These are phyloP conservation scores for Cotesia congregata DNA, from an alignment of 2,888 invertebrate species.

Conservation along the genomic window DNA sequence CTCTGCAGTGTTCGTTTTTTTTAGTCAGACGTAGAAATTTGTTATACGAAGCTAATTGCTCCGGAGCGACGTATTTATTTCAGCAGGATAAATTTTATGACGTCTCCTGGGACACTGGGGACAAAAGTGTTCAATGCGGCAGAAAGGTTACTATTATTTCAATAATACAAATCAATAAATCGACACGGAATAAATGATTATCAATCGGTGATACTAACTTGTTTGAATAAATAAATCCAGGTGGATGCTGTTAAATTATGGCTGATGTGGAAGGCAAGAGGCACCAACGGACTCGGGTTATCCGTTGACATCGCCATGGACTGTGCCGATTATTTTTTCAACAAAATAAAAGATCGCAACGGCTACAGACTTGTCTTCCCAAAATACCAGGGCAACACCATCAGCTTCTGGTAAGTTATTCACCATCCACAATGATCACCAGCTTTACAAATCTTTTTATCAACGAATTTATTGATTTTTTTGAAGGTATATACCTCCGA, in stretches of 20 bases:
- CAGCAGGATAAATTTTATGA: conserved; percentile 90
- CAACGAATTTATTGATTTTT: not conserved
- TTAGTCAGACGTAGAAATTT: conserved; percentile 75
- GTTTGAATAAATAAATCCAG: conserved; percentile 58
- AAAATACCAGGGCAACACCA: conserved; percentile 82
- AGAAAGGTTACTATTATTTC: conserved; percentile 76
- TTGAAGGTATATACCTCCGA: conserved; percentile 74
- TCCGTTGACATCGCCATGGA: conserved; percentile 79
- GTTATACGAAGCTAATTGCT: conserved; percentile 79
- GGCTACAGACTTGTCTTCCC: conserved; percentile 78
- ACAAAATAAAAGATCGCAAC: conserved; percentile 71
- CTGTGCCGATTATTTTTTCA: conserved; percentile 73
- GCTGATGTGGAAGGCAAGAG: conserved; percentile 91
- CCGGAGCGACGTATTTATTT: conserved; percentile 83
- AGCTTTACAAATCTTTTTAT: not conserved
- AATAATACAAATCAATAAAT: not conserved
- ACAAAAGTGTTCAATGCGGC: conserved; percentile 93
- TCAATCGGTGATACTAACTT: not conserved
- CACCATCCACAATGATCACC: not conserved
- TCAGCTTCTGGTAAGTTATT: conserved; percentile 90
- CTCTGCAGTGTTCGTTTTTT: conserved; percentile 83
- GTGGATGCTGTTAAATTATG: conserved; percentile 93
- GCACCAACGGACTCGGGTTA: conserved; percentile 74
- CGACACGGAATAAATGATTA: too few species aligned
- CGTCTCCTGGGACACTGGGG: conserved; percentile 83